Evolutionary conservation across 2,888 invertebrate species (phyloP).

Genomic region (Macrophya alboannulata): DNA sequence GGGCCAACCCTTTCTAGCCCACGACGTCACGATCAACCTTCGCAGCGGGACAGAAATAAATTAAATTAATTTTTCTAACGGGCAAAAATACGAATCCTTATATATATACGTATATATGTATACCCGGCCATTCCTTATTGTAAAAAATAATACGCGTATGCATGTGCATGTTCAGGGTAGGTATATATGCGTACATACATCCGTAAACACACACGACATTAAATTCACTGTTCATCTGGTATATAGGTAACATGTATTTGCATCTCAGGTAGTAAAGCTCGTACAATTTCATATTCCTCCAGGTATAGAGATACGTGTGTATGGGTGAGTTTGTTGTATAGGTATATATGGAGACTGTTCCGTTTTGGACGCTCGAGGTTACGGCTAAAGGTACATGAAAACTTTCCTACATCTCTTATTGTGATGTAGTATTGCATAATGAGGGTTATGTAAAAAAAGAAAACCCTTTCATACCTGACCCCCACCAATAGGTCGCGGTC

Average conservation of each 20-base stretch:
- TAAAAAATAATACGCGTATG: neutral
- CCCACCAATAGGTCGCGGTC: constrained; percentile 71
- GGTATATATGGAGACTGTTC: constrained; percentile 24
- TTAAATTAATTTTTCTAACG: constrained; percentile 71
- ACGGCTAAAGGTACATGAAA: constrained; percentile 22
- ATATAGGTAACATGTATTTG: constrained; percentile 3
- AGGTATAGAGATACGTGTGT: neutral
- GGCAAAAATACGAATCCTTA: constrained; percentile 28
- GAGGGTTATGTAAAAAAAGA: constrained; percentile 56
- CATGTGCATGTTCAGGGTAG: neutral
- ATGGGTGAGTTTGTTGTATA: neutral
- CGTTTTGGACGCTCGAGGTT: constrained; percentile 30
- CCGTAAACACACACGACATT: neutral
- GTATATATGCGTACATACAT: neutral
- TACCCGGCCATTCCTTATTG: neutral
- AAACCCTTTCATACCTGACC: constrained; percentile 78
- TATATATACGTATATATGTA: neutral
- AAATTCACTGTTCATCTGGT: neutral
- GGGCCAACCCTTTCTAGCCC: constrained; percentile 72
- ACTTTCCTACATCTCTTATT: constrained; percentile 44
- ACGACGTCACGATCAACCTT: constrained; percentile 57
- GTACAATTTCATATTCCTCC: constrained; percentile 19
- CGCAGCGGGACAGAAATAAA: constrained; percentile 74
- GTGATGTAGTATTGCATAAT: constrained; percentile 42
- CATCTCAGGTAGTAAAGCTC: constrained; percentile 50